A percentile compares a stretch with the other conserved stretches of the same genome.
phyloP scores from a whole-genome alignment of 2,797 vertebrate genomes.

The Gila robusta region DNA sequence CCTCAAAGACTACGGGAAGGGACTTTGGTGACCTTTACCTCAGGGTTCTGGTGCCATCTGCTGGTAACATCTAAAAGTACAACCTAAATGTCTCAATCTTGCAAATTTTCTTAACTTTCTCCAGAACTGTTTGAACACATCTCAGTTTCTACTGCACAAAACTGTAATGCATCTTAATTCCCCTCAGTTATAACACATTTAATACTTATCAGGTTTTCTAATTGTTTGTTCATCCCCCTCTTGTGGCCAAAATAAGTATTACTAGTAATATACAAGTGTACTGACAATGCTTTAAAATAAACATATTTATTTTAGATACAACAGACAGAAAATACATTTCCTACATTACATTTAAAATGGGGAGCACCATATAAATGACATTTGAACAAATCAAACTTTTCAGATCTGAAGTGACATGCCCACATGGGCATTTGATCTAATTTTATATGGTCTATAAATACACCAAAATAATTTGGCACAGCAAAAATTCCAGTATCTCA shows the following conservation, averaged over 20 bases:
- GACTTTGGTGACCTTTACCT: background rate
- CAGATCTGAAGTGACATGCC: background rate
- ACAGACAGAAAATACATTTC: background rate
- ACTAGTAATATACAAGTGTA: too few species aligned
- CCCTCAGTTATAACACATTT: background rate
- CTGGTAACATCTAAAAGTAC: background rate
- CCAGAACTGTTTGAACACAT: background rate
- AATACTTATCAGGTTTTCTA: background rate
- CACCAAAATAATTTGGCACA: slow-evolving; percentile 34
- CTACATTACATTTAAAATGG: background rate
- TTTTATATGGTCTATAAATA: background rate
- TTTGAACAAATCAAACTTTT: background rate
- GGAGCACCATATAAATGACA: background rate
- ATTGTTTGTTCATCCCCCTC: background rate
- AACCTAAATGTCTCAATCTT: background rate
- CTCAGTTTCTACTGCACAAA: background rate
- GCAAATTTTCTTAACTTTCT: background rate
- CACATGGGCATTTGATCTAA: background rate
- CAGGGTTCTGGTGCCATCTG: slow-evolving; percentile 33
- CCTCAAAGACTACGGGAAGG: background rate
- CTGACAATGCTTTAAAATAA: background rate
- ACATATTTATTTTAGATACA: background rate
- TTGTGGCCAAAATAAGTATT: slow-evolving; percentile 15
- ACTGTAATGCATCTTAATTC: too few species aligned
- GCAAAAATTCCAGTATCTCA: slow-evolving; percentile 13